Evolutionary conservation across 2,113 vertebrate genomes (phyloP), one percentile per base, ranked within the genome.

Genomic region (Leucosticte australis): DNA sequence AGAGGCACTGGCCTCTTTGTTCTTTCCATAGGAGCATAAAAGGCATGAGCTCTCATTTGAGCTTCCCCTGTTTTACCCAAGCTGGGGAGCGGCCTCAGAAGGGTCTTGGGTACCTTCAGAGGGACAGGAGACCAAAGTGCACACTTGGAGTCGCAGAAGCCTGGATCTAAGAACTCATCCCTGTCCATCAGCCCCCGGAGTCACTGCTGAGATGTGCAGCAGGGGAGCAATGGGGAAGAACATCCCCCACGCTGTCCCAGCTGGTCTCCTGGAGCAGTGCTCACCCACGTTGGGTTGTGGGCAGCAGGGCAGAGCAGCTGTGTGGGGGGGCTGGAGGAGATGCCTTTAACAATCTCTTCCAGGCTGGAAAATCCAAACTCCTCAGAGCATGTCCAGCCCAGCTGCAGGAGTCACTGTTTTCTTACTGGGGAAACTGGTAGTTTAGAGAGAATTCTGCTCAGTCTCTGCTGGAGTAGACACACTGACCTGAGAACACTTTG

Each of bases 241-340:
- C 23, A 20, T 47, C 56, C 12, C 44, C 39, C 46, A 4, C 0
- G 0, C 18, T 31, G 74, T 83, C 59, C 49, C 47, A 35, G 60
- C 62, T 52, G 24, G 9, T 47, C 31, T 65, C 4, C 2, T 35
- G 68, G 74, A 64, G 74, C 55, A 27, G 55, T 8, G 39, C 49
- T 87, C 3, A 0, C 18, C 77, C 33, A 9, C 1, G 0, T 4
- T 5, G 13, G 83, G 33, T 11, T 28, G 24, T 42, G 19, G 52
- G 77, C 67, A 52, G 44, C 4, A 7, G 63, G 59, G n/a, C 53
- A 74, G 57, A 91, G 65, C 77, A 56, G 63, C 62, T 68, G 20
- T 21, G 35, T 10, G 10, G 12, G 24, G 14, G 65, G 23, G 62
- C 56, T 84, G 74, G 8, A 68, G 52, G 59, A 93, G 60, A 15